phyloP scores from a whole-genome alignment of 2,888 invertebrate genomes.

The Dione juno region DNA sequence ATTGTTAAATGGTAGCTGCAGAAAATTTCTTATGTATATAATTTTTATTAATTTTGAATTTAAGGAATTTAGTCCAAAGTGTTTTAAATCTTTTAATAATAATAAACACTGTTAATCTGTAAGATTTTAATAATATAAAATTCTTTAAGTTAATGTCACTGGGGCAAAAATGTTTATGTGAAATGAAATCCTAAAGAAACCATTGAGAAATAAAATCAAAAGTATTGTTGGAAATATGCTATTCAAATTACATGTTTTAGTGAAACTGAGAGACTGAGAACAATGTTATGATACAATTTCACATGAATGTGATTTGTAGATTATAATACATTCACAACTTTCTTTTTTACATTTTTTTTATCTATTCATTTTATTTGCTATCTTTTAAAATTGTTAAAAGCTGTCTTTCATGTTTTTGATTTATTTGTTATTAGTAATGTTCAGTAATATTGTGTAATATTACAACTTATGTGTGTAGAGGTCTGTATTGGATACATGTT shows the following conservation, averaged over 20 bases:
- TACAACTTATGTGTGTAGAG: too few relatives aligned
- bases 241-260: conserved; percentile 8
- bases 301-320: conserved; percentile 4
- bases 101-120: background rate
- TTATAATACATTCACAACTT: conserved; percentile 4
- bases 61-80: too few relatives aligned
- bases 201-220: background rate
- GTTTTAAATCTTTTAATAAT: too few relatives aligned
- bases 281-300: conserved; percentile 5
- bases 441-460: too few relatives aligned
- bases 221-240: background rate
- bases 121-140: background rate
- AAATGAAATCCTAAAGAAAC: background rate
- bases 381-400: background rate
- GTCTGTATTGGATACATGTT: too few relatives aligned
- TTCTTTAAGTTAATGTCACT: too few relatives aligned
- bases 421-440: too few relatives aligned
- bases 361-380: background rate
- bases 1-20: too few relatives aligned
- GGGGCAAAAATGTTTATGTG: too few relatives aligned
- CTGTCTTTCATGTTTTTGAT: background rate
- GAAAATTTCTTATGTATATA: background rate
- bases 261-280: conserved; percentile 9
- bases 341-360: background rate
- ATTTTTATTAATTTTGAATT: background rate